Percentiles rank a stretch among this genome's conserved stretches.
These are phyloP conservation scores for Collichthys lucidus DNA, from an alignment of 2,113 vertebrate genomes.

Conservation along the genomic window DNA sequence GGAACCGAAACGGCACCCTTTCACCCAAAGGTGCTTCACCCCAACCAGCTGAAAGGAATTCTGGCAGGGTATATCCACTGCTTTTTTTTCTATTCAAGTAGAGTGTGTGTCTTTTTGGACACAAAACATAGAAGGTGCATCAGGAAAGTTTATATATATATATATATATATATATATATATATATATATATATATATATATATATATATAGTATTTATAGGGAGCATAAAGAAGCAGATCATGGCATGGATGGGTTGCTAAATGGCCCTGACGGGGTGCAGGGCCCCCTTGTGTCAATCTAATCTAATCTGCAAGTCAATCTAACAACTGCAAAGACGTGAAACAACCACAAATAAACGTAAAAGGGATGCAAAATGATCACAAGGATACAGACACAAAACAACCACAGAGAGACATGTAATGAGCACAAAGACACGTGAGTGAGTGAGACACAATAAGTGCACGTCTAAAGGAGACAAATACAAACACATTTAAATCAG, in stretches of 20 bases:
- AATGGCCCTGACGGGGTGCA: not conserved
- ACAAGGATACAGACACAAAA: not conserved
- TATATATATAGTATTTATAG: not conserved
- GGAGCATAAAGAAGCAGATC: not conserved
- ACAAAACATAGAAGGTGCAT: too few species aligned
- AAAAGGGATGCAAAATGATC: not conserved
- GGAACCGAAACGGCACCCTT: conserved; percentile 47
- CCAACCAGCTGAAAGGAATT: not conserved
- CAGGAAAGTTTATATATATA: too few species aligned
- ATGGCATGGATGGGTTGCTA: not conserved
- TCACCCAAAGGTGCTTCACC: conserved; percentile 53
- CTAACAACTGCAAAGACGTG: not conserved
- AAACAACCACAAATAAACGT: not conserved
- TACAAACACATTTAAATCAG: too few species aligned
- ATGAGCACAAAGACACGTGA: not conserved
- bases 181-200: not conserved
- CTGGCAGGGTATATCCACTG: not conserved
- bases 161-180: not conserved
- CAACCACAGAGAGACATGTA: not conserved
- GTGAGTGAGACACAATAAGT: rapidly evolving
- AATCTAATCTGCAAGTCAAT: too few species aligned
- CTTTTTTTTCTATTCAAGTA: not conserved
- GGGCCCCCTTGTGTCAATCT: too few species aligned
- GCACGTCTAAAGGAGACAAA: not conserved
- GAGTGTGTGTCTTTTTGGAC: not conserved